Evolutionary conservation across 2,888 invertebrate species (phyloP), one percentile per base, ranked within the genome.

Genomic region (Parnassius glacialis): DNA sequence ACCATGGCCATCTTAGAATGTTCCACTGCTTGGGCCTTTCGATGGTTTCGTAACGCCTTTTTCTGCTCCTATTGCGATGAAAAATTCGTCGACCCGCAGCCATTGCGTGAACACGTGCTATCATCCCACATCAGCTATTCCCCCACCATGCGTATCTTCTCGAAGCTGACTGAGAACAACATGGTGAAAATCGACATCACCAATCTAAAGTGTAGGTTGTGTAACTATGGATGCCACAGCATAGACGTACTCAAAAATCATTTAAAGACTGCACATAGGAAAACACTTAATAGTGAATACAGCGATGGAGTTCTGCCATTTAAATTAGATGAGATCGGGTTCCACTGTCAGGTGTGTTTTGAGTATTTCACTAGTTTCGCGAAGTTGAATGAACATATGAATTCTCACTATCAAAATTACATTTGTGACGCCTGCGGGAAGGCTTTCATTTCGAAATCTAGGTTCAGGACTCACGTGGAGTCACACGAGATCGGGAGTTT

Each of bases 1-100:
- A 89, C 91, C 2, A 69, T 87, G 67, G 81, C 73, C 0, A 71
- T 91, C 68, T 74, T 91, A 42, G 85, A 89, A 78, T 80, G 68
- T 71, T 88, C 90, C 2, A 88, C 90, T 0, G 89, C 87, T 1
- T 91, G 89, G 90, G 83, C 91, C 0, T 91, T 91, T 61, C 78
- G 90, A 53, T 91, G 88, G 87, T 90, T 81, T 64, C 85, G 82
- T 45, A 85, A 84, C 65, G 77, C 83, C 1, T 91, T 87, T 64
- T 90, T 78, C 67, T 91, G 91, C 65, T 85, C 87, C 0, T 90
- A 90, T 65, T 91, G 91, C 53, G 86, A 88, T 43, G 62, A 63
- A 0, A 89, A 84, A 68, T 85, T 83, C 61, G 77, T 84, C 0
- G 90, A 90, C 57, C 74, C 81, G 3, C 67, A 73, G 1, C 69